Base-by-base conservation (phyloP, 2,113 vertebrate genomes). In the Poeciliopsis prolifica region DNA sequence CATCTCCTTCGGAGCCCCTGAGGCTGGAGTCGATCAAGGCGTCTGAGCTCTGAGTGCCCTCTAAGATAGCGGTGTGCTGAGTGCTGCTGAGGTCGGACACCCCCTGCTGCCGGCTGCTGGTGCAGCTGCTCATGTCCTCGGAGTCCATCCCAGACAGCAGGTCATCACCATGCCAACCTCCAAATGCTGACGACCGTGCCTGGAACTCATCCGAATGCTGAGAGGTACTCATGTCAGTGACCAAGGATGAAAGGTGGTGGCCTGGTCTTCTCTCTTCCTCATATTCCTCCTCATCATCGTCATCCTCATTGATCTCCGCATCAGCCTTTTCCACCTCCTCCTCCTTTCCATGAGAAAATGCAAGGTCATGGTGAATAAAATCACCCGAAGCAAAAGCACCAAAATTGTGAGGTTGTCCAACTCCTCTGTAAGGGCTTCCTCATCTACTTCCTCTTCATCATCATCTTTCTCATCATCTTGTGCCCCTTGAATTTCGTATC, bases 221-320 rank as follows among this genome's bases (percentile, higher is more conserved):
- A 48, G 91, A 92, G 3, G 66, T 76, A 74, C 90, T 91, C 83
- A 89, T 75, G 60, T 91, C 86, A 14, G 89, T 90, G 61, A 75
- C 70, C 70, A 81, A 70, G 33, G 85, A 90, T 4, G 74, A 91
- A 30, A 84, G 91, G 74, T 80, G 90, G 61, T 93, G 89, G 28
- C 85, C 90, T 4, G 88, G 72, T 31, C 90, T 85, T 35, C 86
- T 83, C 65, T 94, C 92, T 19, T 94, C 92, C 67, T 93, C 89
- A 14, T 93, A 89, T 42, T 89, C 89, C 15, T 92, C 75, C 9
- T 93, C 89, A 0, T 93, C 92, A 0, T 93, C 90, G 2, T 86
- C 86, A 28, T 95, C 94, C 33, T 94, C 93, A 40, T 95, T 95
- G 69, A 94, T 92, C 80, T 95, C 94, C 70, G 94, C 89, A n/a